Base-by-base conservation (phyloP, 2,888 invertebrate species). In the Corbicula japonica region DNA sequence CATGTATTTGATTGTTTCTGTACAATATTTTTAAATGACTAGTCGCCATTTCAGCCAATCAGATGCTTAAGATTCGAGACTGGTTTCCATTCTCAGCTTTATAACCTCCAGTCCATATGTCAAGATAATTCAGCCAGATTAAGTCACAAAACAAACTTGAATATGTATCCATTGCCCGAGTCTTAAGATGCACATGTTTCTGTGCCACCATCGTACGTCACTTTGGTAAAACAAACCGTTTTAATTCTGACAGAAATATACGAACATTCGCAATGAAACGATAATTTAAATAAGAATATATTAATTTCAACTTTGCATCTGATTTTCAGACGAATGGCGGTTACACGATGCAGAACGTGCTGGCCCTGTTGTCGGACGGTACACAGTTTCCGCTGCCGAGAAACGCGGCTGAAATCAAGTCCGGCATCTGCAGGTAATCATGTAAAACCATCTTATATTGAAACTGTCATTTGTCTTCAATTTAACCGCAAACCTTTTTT, bases 261-360 rank as follows among this genome's bases (percentile, higher is more conserved):
- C 15, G 41, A 12, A 10, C 15, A 41, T 41, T 12, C 10, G 41
- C 10, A 41, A 18, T 41, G 41, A n/a, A n/a, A n/a, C n/a, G n/a
- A n/a, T 41, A 41, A 41, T 41, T 12, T 18, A 41, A 41, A 12
- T 10, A 41, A 41, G 10, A 41, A 41, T 18, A 18, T 41, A 41
- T 41, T n/a, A n/a, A n/a, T n/a, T n/a, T n/a, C n/a, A n/a, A 41
- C 41, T 41, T 10, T 12, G 18, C 41, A 12, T 12, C 28, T 54
- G 54, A 10, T 6, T 61, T 72, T 23, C 69, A 76, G 78, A 58
- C 71, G 10, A 79, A 79, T 65, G 78, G 82, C 10, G 78, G 78
- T 2, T 72, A 72, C 26, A 78, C 72, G 48, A 82, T 82, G 82
- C 82, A 78, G 69, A 52, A 50, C 44, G 70, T 82, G 15, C 46